Evolutionary conservation across 2,888 invertebrate species (phyloP).

Genomic region (Xestia xanthographa): DNA sequence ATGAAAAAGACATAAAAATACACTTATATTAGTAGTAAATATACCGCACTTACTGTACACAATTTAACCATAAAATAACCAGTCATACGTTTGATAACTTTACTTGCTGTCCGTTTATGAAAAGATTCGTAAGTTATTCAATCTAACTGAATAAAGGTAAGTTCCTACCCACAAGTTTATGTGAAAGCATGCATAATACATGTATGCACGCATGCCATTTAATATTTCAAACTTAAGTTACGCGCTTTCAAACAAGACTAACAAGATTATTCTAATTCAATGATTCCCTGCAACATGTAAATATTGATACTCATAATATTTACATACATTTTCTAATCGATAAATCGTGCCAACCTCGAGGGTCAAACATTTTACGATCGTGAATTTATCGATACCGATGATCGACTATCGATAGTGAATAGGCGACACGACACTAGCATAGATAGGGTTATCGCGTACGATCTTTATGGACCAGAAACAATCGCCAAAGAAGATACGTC

Average conservation of each 20-base stretch:
- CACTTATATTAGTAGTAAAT: slow-evolving; percentile 53
- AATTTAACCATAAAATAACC: slow-evolving; percentile 58
- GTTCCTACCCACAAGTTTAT: slow-evolving; percentile 63
- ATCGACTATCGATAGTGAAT: slow-evolving; percentile 78
- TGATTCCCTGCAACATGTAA: slow-evolving; percentile 75
- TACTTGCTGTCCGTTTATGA: slow-evolving; percentile 65
- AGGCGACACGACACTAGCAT: slow-evolving; percentile 79
- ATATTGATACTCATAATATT: slow-evolving; percentile 79
- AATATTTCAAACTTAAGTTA: slow-evolving; percentile 65
- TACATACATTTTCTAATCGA: slow-evolving; percentile 82
- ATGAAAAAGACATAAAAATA: slow-evolving; percentile 56
- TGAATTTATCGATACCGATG: slow-evolving; percentile 82
- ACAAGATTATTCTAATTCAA: slow-evolving; percentile 78
- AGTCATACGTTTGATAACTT: slow-evolving; percentile 60
- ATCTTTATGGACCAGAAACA: slow-evolving; percentile 85
- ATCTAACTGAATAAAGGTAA: slow-evolving; percentile 64
- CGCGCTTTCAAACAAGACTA: slow-evolving; percentile 68
- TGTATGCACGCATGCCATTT: slow-evolving; percentile 66
- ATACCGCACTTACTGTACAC: slow-evolving; percentile 48
- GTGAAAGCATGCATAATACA: slow-evolving; percentile 67
- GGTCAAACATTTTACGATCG: slow-evolving; percentile 83
- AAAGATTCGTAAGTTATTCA: slow-evolving; percentile 66
- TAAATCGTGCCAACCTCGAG: slow-evolving; percentile 83
- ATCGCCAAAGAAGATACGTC: slow-evolving; percentile 77
- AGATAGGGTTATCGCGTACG: slow-evolving; percentile 83